Evolutionary conservation across 2,113 vertebrate genomes (phyloP), one percentile per base, ranked within the genome.

Genomic region (Smithornis capensis): DNA sequence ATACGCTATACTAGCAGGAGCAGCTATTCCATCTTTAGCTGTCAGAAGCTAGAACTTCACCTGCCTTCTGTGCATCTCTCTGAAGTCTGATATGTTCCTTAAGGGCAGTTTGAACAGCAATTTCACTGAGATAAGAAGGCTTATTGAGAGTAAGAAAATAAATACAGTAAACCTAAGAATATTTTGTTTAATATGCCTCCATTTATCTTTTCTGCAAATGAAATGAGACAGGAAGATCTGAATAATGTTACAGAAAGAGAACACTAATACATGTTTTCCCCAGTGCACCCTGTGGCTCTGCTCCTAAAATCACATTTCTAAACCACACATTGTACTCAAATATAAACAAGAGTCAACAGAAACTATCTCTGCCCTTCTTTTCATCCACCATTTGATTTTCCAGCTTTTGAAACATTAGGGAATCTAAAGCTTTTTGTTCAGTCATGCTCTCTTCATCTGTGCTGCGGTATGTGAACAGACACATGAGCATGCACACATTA

Each of bases 241-340:
- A 79, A 57, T 53, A 49, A 52, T 45, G 37, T 49, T 88, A 83
- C 18, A 90, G 45, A 68, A 94, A 87, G 27, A 74, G 38, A 95
- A 94, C 67, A 55, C 31, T 77, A 93, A 90, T 94, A 52, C 19
- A 56, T 45, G 40, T 85, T 92, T 94, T 94, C 87, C 63, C 29
- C 23, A 86, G 85, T 85, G 79, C 63, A 83, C 7, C 3, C 28
- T 31, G 64, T 77, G 44, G 47, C 64, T 88, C 68, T 60, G 47
- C 93, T 86, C 76, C 44, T 69, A 92, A 70, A 73, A 65, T 74
- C 50, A 65, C 38, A 73, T 38, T 93, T 93, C 44, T 68, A 90
- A 65, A 19, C 64, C 83, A 60, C 31, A 44, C 21, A 21, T 69
- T 47, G 8, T 38, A 75, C 33, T 70, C 52, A 83, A 67, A 76